Evolutionary conservation across 2,888 invertebrate genomes (phyloP), one percentile per base, ranked within the genome.

Genomic region (Toxonevra muliebris): DNA sequence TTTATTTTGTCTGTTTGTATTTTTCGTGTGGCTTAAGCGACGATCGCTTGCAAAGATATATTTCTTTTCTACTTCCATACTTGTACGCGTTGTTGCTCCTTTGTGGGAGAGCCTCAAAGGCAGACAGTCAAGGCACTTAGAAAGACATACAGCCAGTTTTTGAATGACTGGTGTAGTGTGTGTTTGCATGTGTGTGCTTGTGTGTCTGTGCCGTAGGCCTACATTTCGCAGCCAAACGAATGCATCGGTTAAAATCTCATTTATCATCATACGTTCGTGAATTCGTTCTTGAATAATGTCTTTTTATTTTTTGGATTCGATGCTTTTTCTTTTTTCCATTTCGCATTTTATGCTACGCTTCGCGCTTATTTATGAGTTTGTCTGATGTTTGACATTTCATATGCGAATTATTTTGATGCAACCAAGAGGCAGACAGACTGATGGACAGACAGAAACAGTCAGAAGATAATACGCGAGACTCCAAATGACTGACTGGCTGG

Each of bases 171-270:
- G 48, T 48, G 48, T 45, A 15, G 59, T n/a, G 9, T 48, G 50
- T 13, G 50, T 30, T 42, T 19, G 40, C 50, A 50, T 43, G 43
- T 43, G 42, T 48, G 63, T 19, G 9, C 11, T 60, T 55, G 57
- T 65, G 63, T 61, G 62, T 72, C 58, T 61, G 66, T 66, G 69
- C 70, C 68, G 59, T 63, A 64, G 67, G 61, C 67, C 65, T 69
- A 59, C 65, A 61, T 41, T 62, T 58, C 55, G 65, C 70, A 66
- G 53, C 53, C 68, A 70, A 65, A 65, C 64, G 59, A 30, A 19
- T 30, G 68, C 61, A 61, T 71, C 69, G 72, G 69, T 73, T 73
- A 72, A 73, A 75, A 73, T 73, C 74, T 73, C 75, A 74, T 75
- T 75, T 71, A 74, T 75, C 73, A 75, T 70, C 68, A 68, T 68